These are phyloP conservation scores for Saccostrea cuccullata DNA, from an alignment of 1,140 invertebrate species.

Conservation along the genomic window DNA sequence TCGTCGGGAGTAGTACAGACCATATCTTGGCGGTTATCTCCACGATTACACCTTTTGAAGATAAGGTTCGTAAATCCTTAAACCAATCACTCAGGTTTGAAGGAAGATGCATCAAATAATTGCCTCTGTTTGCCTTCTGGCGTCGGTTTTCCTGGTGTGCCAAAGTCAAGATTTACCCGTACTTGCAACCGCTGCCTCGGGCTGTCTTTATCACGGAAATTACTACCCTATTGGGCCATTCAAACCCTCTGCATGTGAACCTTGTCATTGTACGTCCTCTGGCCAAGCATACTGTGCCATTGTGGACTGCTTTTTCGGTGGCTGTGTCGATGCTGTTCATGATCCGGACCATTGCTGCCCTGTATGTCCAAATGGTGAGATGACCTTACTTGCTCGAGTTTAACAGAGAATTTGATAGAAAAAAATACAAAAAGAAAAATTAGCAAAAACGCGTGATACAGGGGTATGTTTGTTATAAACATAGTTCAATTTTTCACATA, in stretches of 20 bases:
- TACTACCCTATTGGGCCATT: background rate
- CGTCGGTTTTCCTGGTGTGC: background rate
- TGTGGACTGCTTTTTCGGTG: conserved; percentile 32
- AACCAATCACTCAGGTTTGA: background rate
- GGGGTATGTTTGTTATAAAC: too few relatives aligned
- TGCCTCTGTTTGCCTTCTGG: background rate
- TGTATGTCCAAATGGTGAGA: conserved; percentile 31
- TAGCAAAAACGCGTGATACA: too few relatives aligned
- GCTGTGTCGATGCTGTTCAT: conserved; percentile 27
- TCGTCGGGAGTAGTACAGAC: background rate
- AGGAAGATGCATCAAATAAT: background rate
- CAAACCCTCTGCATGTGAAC: conserved; percentile 7
- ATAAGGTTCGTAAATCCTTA: background rate
- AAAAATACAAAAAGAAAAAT: too few relatives aligned
- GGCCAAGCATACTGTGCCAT: conserved; percentile 33
- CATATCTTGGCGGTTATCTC: background rate
- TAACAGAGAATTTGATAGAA: too few relatives aligned
- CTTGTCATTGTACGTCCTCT: conserved; percentile 37
- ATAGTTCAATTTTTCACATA: too few relatives aligned
- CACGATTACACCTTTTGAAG: background rate
- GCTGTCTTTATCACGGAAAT: conserved; percentile 15
- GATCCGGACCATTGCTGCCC: conserved; percentile 35
- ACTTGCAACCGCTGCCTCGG: background rate
- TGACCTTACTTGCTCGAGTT: background rate
- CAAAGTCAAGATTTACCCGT: background rate